phyloP scores from a whole-genome alignment of 2,797 vertebrate species.

The Emydoidea blandingii region DNA sequence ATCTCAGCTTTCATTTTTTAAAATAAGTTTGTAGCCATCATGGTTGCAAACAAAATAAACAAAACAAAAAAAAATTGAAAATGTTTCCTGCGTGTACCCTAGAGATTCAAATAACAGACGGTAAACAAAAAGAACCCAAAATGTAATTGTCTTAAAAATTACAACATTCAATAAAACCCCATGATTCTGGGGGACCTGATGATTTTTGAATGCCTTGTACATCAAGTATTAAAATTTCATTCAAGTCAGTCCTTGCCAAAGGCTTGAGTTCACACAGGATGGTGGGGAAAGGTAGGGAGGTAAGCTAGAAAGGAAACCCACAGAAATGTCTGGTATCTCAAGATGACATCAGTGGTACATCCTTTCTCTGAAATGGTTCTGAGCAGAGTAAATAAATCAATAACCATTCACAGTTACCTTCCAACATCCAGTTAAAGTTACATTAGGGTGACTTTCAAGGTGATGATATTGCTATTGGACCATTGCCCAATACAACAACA shows the following conservation, averaged over 20 bases:
- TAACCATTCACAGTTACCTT: neutral
- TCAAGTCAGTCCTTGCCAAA: neutral
- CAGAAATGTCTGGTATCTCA: neutral
- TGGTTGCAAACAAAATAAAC: no score
- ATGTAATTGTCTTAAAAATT: neutral
- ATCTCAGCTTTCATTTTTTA: slow-evolving; percentile 26
- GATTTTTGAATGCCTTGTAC: slow-evolving; percentile 5
- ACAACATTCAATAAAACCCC: slow-evolving; percentile 42
- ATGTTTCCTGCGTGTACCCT: neutral
- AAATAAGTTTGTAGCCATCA: slow-evolving; percentile 14
- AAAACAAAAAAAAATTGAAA: slow-evolving; percentile 5
- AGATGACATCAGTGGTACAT: neutral
- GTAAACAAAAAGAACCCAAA: neutral
- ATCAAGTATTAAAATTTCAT: slow-evolving; percentile 30
- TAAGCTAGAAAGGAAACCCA: neutral
- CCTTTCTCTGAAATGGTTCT: neutral
- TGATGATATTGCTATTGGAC: neutral
- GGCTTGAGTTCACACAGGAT: slow-evolving; percentile 5
- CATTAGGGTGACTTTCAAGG: neutral
- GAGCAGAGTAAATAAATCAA: neutral
- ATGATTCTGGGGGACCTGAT: neutral
- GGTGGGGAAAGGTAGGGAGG: neutral
- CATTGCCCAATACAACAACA: neutral
- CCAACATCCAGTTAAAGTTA: neutral
- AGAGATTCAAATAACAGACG: neutral